These are phyloP conservation scores for Brotula barbata DNA, from an alignment of 2,797 vertebrate species.

Conservation along the genomic window DNA sequence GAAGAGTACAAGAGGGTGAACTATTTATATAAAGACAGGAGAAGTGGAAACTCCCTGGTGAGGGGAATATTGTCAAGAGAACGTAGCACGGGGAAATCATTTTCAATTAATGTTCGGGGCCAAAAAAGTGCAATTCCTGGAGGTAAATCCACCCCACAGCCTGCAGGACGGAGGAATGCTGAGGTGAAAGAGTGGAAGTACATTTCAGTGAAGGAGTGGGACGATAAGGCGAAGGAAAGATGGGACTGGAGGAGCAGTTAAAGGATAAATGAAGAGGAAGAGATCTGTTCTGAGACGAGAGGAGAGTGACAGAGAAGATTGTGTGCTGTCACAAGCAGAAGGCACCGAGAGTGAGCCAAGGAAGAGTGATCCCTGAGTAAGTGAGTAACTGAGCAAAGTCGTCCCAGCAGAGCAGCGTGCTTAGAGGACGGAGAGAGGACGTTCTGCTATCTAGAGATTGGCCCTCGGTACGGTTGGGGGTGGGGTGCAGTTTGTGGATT, in stretches of 20 bases:
- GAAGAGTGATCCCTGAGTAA: constrained; percentile 60
- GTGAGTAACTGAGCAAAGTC: constrained; percentile 55
- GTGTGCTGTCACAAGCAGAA: constrained; percentile 42
- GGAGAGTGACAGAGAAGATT: constrained; percentile 59
- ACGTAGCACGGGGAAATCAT: constrained; percentile 2
- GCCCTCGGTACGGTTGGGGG: constrained; percentile 15
- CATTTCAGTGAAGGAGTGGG: constrained; percentile 30
- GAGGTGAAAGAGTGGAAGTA: constrained; percentile 14
- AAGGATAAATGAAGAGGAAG: constrained; percentile 64
- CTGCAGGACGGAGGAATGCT: constrained; percentile 3
- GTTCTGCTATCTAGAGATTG: constrained; percentile 54
- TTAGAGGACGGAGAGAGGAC: constrained; percentile 70
- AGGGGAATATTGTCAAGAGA: background rate
- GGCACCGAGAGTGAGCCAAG: constrained; percentile 34
- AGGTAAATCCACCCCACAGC: background rate
- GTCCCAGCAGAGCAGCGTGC: constrained; percentile 56
- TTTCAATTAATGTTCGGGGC: constrained; percentile 20
- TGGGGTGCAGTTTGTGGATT: too few species aligned
- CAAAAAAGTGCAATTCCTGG: constrained; percentile 15
- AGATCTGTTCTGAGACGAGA: constrained; percentile 52
- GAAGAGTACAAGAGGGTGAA: constrained; percentile 5
- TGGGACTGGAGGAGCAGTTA: constrained; percentile 51
- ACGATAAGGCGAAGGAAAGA: constrained; percentile 37
- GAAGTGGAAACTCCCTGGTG: background rate
- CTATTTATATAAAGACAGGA: background rate